phyloP scores from a whole-genome alignment of 2,888 invertebrate genomes.

The Mactromeris polynyma region DNA sequence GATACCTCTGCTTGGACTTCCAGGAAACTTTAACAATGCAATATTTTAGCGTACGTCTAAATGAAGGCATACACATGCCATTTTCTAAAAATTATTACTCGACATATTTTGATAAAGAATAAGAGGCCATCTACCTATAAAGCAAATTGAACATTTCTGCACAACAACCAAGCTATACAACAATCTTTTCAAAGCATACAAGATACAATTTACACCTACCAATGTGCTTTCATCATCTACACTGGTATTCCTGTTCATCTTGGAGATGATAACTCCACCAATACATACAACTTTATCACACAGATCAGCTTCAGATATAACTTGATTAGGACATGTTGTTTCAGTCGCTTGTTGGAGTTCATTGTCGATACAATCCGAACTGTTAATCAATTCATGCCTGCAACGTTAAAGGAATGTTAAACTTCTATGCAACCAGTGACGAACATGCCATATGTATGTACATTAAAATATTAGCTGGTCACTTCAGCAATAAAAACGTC shows the following conservation, averaged over 20 bases:
- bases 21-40: not conserved
- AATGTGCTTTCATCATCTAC: not conserved
- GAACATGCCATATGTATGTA: no score
- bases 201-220: not conserved
- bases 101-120: no score
- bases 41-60: no score
- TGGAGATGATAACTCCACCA: slow-evolving; percentile 59
- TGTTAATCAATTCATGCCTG: not conserved
- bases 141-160: no score
- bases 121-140: no score
- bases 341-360: not conserved
- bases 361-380: not conserved
- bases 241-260: not conserved
- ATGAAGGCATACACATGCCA: no score
- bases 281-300: slow-evolving; percentile 61
- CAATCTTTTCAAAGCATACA: no score
- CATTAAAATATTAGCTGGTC: no score
- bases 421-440: no score
- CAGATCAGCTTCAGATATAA: slow-evolving; percentile 60
- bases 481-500: no score
- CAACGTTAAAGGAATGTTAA: not conserved
- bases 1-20: not conserved
- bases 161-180: no score
- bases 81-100: no score
- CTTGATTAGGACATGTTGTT: not conserved